A percentile compares a stretch with the other conserved stretches of the same genome.
Evolutionary conservation across 2,113 vertebrate genomes (phyloP).

Genomic region (Zosterops borbonicus): DNA sequence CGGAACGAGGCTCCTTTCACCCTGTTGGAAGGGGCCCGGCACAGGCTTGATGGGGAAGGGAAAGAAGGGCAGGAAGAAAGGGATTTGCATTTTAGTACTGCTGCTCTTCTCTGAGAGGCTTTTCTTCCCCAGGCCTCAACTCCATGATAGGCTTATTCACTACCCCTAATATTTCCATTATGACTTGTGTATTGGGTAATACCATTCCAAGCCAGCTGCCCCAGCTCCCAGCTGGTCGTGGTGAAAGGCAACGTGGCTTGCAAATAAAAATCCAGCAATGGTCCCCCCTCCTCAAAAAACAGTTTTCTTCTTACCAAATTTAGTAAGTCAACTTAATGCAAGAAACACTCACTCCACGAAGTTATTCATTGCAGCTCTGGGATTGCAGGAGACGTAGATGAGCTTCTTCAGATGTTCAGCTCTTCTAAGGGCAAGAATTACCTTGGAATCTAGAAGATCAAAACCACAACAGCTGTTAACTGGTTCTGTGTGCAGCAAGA

Average conservation of each 20-base stretch:
- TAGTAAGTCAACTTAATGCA: background rate
- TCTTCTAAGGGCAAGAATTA: constrained; percentile 89
- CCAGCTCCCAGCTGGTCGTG: background rate
- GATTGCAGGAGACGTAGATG: constrained; percentile 93
- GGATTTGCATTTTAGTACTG: background rate
- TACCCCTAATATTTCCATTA: background rate
- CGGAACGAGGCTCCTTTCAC: constrained; percentile 88
- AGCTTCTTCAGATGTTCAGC: constrained; percentile 89
- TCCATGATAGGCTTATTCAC: background rate
- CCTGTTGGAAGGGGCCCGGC: constrained; percentile 92
- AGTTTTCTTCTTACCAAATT: background rate
- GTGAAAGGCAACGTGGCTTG: background rate
- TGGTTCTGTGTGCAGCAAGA: background rate
- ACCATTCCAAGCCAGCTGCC: background rate
- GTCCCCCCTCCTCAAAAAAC: accelerated
- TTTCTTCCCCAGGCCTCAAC: background rate
- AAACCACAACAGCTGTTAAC: background rate
- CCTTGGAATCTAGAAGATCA: constrained; percentile 86
- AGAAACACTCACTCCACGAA: constrained; percentile 90
- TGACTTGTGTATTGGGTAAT: accelerated
- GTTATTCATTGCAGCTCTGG: constrained; percentile 93
- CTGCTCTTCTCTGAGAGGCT: background rate
- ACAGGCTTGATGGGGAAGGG: constrained; percentile 71
- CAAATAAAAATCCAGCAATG: accelerated
- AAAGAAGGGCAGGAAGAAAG: background rate